Evolutionary conservation across 2,888 invertebrate genomes (phyloP), one percentile per base, ranked within the genome.

Genomic region (Asteroscopus sphinx): DNA sequence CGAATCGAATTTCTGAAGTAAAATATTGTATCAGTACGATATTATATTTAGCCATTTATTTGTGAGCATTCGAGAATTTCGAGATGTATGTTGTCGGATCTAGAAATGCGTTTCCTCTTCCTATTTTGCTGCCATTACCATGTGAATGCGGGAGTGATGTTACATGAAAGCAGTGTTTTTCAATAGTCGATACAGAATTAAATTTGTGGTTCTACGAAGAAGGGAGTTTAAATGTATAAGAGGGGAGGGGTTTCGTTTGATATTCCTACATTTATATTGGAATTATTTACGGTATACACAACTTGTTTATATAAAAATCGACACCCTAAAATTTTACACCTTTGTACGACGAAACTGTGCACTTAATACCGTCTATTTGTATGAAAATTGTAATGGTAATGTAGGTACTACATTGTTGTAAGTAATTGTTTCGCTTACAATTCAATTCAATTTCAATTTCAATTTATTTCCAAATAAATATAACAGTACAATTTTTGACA

Each of bases 151-250:
- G 61, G 75, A 85, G 83, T 85, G 80, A 84, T 80, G 80, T 79
- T 84, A 83, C 78, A 83, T 80, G 76, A 79, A 81, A 81, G 87
- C 84, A 85, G 87, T 85, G 88, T 88, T 86, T 88, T 87, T 84
- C 87, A 86, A 88, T 87, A 82, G 82, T 75, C 80, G 77, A 73
- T 71, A 68, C 61, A 76, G 74, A 85, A 91, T 90, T 83, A 83
- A 87, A 90, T 91, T 91, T 89, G 83, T 75, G 82, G 82, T 68
- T 71, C 62, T 79, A 76, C 83, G 77, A n/a, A n/a, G 81, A 75
- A 75, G 80, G 68, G 39, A 56, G 48, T 83, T 81, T 79, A 53
- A 28, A 21, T 21, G 4, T 21, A 6, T 75, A 68, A 51, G 56
- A 65, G 61, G 71, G 79, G 75, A 48, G 66, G 65, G 55, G 52